phyloP scores from a whole-genome alignment of 2,797 vertebrate species.

The Lutjanus argentimaculatus region DNA sequence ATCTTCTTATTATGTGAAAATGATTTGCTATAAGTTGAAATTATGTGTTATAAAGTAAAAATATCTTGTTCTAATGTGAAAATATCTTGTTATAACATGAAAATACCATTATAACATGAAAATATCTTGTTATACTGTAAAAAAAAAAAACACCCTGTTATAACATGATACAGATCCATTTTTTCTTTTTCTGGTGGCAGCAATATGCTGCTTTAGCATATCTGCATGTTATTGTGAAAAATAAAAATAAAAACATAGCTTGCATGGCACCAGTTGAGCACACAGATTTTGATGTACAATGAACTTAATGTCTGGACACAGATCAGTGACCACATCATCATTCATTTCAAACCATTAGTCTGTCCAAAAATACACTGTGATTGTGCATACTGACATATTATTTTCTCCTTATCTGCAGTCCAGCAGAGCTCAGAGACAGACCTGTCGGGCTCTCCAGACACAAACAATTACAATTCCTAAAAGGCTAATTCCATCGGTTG shows the following conservation, averaged over 20 bases:
- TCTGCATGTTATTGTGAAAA: slow-evolving; percentile 48
- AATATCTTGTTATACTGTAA: no score
- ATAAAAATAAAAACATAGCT: slow-evolving; percentile 40
- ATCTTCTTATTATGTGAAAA: no score
- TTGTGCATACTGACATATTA: slow-evolving; percentile 54
- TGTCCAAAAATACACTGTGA: slow-evolving; percentile 53
- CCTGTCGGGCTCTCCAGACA: slow-evolving; percentile 54
- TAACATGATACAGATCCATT: no score
- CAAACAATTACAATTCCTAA: slow-evolving; percentile 72
- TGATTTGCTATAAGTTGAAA: no score
- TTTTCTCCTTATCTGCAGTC: slow-evolving; percentile 66
- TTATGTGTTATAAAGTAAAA: no score
- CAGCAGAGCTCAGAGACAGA: slow-evolving; percentile 61
- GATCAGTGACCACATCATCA: slow-evolving; percentile 59
- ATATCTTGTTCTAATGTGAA: no score
- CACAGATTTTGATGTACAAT: slow-evolving; percentile 50
- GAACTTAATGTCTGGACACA: slow-evolving; percentile 66
- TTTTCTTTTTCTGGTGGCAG: no score
- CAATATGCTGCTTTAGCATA: no score
- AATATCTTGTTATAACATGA: no score
- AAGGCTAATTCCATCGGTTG: slow-evolving; percentile 73
- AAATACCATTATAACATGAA: no score
- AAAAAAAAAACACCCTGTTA: no score
- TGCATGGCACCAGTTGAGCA: slow-evolving; percentile 65
- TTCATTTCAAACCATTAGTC: slow-evolving; percentile 50